Conservation (phyloP, 2,113 vertebrate species). For the Clarias magur region DNA sequence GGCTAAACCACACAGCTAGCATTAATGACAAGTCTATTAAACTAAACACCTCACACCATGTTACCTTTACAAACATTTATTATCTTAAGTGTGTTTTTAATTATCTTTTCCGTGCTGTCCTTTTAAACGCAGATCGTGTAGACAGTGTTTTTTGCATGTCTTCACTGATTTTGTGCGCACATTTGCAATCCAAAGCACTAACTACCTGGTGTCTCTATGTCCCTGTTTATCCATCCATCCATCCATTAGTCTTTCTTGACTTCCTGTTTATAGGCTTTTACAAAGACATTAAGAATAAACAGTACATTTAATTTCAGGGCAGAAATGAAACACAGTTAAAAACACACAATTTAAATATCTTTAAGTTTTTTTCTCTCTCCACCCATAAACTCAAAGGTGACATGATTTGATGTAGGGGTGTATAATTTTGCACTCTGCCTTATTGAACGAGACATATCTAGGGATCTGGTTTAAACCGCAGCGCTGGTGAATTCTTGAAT, state of each 20-base stretch:
- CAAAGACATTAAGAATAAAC: neutral
- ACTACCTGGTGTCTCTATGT: neutral
- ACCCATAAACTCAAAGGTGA: neutral
- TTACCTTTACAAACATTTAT: neutral
- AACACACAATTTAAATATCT: too few species aligned
- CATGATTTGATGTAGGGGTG: neutral
- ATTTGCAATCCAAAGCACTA: conserved; percentile 10
- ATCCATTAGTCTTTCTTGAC: neutral
- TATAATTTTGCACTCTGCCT: neutral
- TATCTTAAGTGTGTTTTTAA: neutral
- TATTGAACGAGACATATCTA: neutral
- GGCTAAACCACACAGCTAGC: neutral
- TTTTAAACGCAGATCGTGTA: neutral
- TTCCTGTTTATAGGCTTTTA: neutral
- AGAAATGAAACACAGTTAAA: too few species aligned
- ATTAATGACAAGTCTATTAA: neutral
- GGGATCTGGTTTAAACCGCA: too few species aligned
- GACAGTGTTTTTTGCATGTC: neutral
- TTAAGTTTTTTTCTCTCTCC: neutral
- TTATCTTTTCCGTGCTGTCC: neutral
- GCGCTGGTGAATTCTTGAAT: neutral
- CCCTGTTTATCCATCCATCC: neutral
- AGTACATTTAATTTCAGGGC: neutral
- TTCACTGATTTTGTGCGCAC: neutral
- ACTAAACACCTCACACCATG: neutral